These are phyloP conservation scores for Andrena flavipes DNA, from an alignment of 2,888 invertebrate genomes.

Conservation along the genomic window DNA sequence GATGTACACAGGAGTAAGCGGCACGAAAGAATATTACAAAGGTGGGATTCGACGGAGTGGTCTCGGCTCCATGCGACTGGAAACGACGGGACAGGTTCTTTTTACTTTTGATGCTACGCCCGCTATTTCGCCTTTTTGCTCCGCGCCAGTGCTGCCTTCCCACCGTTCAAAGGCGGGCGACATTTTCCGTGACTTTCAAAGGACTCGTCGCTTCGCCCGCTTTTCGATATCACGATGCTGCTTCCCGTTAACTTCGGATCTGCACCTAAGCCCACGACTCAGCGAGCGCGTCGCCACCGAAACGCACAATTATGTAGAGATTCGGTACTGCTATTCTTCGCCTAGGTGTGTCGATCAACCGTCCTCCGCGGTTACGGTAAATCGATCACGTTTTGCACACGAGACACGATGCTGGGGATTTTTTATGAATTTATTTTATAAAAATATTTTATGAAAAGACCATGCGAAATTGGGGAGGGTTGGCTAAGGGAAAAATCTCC, in stretches of 20 bases:
- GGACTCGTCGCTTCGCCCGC: slow-evolving; percentile 13
- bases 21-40: slow-evolving; percentile 56
- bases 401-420: no score
- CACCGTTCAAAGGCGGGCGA: slow-evolving; percentile 43
- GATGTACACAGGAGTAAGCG: slow-evolving; percentile 22
- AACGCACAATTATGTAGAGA: background rate
- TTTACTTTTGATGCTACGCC: slow-evolving; percentile 39
- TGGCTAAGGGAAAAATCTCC: no score
- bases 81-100: slow-evolving; percentile 48
- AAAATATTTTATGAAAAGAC: no score
- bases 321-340: background rate
- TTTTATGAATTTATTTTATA: no score
- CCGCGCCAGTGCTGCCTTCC: slow-evolving; percentile 8
- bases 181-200: slow-evolving; percentile 42
- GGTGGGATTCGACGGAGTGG: slow-evolving; percentile 41
- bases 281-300: background rate
- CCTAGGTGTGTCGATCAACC: background rate
- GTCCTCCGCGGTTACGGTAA: background rate
- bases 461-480: no score
- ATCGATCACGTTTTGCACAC: no score
- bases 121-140: slow-evolving; percentile 38
- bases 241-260: slow-evolving; percentile 20
- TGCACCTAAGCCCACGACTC: background rate
- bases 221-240: slow-evolving; percentile 11
- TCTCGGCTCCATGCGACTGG: slow-evolving; percentile 28